phyloP scores from a whole-genome alignment of 2,888 invertebrate genomes.

The Synergus laeviventris region DNA sequence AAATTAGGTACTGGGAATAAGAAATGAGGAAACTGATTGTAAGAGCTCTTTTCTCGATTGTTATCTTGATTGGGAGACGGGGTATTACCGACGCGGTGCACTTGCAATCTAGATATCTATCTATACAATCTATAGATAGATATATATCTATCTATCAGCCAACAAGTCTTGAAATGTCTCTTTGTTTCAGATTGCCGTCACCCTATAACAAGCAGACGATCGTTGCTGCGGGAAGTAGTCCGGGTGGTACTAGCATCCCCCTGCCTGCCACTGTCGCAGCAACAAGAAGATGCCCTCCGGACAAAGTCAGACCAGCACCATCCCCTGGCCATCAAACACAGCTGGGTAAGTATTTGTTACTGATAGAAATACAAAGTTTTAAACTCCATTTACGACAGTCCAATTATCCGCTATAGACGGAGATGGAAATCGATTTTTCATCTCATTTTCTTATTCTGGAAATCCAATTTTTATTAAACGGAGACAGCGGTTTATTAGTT shows the following conservation, averaged over 20 bases:
- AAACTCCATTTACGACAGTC: conserved; percentile 52
- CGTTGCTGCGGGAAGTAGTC: conserved; percentile 76
- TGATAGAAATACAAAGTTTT: conserved; percentile 38
- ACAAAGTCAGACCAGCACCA: conserved; percentile 87
- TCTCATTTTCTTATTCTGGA: neutral
- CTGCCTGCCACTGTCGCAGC: conserved; percentile 88
- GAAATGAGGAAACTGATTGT: neutral
- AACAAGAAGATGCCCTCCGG: conserved; percentile 86
- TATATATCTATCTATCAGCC: neutral
- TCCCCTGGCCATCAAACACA: conserved; percentile 77
- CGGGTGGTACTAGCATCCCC: conserved; percentile 86
- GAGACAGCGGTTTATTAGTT: neutral
- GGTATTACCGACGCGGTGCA: neutral
- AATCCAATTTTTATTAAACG: neutral
- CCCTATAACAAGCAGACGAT: conserved; percentile 77
- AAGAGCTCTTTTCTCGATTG: neutral
- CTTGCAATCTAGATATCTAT: neutral
- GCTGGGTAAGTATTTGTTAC: conserved; percentile 64
- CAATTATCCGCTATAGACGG: conserved; percentile 55
- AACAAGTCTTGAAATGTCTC: conserved; percentile 9
- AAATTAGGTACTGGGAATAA: neutral
- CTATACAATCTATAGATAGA: neutral
- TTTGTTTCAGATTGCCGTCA: conserved; percentile 70
- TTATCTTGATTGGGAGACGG: neutral
- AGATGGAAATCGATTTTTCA: conserved; percentile 12